Evolutionary conservation across 2,888 invertebrate genomes (phyloP).

Genomic region (Drepana falcataria): DNA sequence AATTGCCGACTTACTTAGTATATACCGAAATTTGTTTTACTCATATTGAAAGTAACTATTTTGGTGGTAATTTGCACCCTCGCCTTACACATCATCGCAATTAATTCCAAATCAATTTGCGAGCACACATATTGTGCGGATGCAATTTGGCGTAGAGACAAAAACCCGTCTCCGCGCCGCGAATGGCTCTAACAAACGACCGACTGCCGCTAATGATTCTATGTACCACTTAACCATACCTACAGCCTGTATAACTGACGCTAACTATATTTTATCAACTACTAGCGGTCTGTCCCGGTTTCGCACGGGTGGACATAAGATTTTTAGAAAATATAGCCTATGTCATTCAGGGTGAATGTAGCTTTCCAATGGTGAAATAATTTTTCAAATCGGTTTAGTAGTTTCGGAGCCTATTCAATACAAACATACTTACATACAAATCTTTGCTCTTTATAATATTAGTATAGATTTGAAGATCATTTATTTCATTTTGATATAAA

Average conservation of each 20-base stretch:
- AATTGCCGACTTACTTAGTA: neutral
- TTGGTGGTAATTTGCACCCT: conserved; percentile 10
- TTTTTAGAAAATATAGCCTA: no score
- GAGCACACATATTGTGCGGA: conserved; percentile 69
- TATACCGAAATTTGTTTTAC: neutral
- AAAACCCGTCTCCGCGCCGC: conserved; percentile 69
- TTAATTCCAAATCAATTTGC: conserved; percentile 73
- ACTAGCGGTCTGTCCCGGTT: no score
- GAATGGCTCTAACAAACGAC: conserved; percentile 75
- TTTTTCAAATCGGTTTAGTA: no score
- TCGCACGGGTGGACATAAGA: no score
- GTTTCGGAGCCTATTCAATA: no score
- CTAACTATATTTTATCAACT: neutral
- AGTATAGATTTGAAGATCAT: no score
- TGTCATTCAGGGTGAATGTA: no score
- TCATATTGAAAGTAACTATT: neutral
- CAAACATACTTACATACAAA: no score
- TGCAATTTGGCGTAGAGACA: conserved; percentile 74
- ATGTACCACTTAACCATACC: conserved; percentile 41
- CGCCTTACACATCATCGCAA: conserved; percentile 43
- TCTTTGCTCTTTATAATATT: no score
- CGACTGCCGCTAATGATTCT: conserved; percentile 74
- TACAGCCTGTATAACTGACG: conserved; percentile 3
- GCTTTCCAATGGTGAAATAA: no score
- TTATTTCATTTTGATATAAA: no score